Evolutionary conservation across 2,888 invertebrate genomes (phyloP).

Genomic region (Heteropelma amictum): DNA sequence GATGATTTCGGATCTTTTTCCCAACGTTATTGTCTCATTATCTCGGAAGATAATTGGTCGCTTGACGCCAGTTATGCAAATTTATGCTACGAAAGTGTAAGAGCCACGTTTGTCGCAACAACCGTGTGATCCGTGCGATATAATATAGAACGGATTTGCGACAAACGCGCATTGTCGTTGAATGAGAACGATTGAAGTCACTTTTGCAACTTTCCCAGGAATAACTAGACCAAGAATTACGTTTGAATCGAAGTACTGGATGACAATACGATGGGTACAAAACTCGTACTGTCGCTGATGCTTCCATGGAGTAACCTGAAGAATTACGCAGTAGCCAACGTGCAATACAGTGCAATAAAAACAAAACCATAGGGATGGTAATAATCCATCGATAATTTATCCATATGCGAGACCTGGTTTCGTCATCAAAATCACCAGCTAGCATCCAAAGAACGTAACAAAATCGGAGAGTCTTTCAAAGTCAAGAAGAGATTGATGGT

Average conservation of each 20-base stretch:
- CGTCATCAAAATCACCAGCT: too few species aligned
- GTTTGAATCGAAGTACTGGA: conserved; percentile 21
- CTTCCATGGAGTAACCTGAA: conserved; percentile 5
- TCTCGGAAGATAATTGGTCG: conserved; percentile 38
- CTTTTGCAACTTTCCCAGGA: conserved; percentile 75
- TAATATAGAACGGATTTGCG: conserved; percentile 70
- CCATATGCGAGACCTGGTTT: too few species aligned
- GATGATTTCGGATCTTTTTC: neutral
- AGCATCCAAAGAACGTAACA: too few species aligned
- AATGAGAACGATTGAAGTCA: conserved; percentile 69
- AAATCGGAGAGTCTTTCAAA: too few species aligned
- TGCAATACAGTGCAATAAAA: neutral
- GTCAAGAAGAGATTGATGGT: too few species aligned
- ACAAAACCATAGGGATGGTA: neutral
- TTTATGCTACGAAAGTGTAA: conserved; percentile 41
- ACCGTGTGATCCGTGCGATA: conserved; percentile 54
- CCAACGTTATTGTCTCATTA: conserved; percentile 6
- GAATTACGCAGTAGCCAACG: neutral
- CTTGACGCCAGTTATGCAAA: conserved; percentile 51
- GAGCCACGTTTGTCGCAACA: conserved; percentile 42
- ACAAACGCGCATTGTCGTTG: conserved; percentile 66
- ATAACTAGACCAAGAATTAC: conserved; percentile 43
- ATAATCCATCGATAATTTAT: too few species aligned
- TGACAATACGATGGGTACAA: neutral
- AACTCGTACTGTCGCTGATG: conserved; percentile 7